Percentiles rank a stretch among this genome's conserved stretches.
phyloP scores from a whole-genome alignment of 2,113 vertebrate genomes.

The Syngnathus scovelli region DNA sequence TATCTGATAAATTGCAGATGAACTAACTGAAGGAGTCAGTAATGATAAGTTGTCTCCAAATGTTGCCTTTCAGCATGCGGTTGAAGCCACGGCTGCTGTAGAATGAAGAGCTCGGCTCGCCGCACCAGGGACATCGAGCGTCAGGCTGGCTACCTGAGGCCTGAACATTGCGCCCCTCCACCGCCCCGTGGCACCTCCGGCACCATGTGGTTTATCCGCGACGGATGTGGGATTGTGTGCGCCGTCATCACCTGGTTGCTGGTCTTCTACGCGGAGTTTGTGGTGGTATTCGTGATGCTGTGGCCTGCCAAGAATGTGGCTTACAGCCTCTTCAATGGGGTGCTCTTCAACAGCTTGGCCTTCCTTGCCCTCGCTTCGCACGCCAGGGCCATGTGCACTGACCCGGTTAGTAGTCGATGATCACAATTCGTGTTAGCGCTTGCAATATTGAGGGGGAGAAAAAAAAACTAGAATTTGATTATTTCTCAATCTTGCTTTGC shows the following conservation, averaged over 20 bases:
- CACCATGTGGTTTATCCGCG: constrained; percentile 96
- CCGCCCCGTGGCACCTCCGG: constrained; percentile 65
- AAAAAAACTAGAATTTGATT: no score
- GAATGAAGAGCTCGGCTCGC: constrained; percentile 82
- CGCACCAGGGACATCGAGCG: constrained; percentile 94
- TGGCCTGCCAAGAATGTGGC: constrained; percentile 80
- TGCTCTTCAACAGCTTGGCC: constrained; percentile 86
- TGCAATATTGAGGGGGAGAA: no score
- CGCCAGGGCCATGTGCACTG: constrained; percentile 92
- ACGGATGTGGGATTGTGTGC: constrained; percentile 92
- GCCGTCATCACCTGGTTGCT: constrained; percentile 93
- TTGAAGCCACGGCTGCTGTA: constrained; percentile 73
- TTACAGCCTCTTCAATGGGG: constrained; percentile 88
- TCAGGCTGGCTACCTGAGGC: constrained; percentile 87
- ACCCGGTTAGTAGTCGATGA: constrained; percentile 74
- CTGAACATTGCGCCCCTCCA: constrained; percentile 88
- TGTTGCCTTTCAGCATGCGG: constrained; percentile 70
- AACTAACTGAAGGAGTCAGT: no score
- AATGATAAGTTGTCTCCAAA: constrained; percentile 4
- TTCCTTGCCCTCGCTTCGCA: constrained; percentile 94
- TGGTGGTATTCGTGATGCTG: constrained; percentile 95
- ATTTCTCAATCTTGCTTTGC: no score
- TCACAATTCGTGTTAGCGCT: not conserved
- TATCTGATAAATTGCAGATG: no score
- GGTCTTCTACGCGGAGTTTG: constrained; percentile 94